phyloP scores from a whole-genome alignment of 2,113 vertebrate species.

The Sinocyclocheilus anshuiensis region DNA sequence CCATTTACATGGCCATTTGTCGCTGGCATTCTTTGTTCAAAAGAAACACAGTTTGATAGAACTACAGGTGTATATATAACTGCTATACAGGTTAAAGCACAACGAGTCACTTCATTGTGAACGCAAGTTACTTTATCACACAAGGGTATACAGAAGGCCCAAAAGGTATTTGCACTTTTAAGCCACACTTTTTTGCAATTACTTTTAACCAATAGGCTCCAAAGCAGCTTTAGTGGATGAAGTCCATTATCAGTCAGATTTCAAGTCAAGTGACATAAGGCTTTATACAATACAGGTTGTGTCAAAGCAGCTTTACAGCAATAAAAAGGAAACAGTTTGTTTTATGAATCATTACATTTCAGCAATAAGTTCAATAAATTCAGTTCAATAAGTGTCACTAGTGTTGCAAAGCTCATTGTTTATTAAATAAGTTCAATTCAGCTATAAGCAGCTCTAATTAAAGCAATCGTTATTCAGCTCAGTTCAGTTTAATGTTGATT shows the following conservation, averaged over 20 bases:
- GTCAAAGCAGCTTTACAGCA: neutral
- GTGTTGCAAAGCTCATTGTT: too few relatives aligned
- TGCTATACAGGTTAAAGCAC: neutral
- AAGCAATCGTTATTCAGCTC: too few relatives aligned
- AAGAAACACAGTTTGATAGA: constrained; percentile 45
- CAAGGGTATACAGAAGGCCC: neutral
- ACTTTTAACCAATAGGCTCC: neutral
- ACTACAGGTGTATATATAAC: neutral
- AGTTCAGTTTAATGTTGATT: neutral
- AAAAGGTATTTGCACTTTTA: too few relatives aligned
- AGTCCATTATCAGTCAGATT: neutral
- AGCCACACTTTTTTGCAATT: neutral
- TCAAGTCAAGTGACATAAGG: neutral
- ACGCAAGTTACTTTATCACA: neutral
- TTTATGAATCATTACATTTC: neutral
- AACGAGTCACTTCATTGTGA: neutral
- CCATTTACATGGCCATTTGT: constrained; percentile 45
- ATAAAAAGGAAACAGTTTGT: neutral
- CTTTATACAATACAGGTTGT: neutral
- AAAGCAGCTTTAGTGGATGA: neutral
- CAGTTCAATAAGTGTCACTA: neutral
- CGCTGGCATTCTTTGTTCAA: constrained; percentile 51
- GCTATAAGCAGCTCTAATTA: too few relatives aligned
- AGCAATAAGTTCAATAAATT: neutral
- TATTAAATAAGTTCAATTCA: too few relatives aligned